Conservation (phyloP, 2,888 invertebrate genomes). For the Sturmia bella region DNA sequence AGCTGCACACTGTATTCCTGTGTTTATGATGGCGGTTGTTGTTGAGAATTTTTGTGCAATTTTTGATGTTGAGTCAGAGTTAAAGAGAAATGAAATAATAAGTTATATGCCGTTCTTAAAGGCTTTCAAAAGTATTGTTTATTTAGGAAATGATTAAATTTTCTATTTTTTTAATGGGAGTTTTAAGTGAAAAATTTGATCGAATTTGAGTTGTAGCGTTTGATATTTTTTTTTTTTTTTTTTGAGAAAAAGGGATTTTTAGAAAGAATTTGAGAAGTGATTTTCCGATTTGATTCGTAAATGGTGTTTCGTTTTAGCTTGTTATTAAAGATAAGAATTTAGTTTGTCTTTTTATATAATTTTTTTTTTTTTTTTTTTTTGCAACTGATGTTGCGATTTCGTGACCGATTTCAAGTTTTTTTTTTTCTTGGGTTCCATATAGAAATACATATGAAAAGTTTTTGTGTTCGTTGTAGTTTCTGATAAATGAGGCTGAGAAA, state of each 20-base stretch:
- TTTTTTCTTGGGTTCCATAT: constrained; percentile 51
- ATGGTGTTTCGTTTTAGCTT: constrained; percentile 39
- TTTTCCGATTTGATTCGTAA: constrained; percentile 27
- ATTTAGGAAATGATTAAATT: no score
- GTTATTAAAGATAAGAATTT: constrained; percentile 46
- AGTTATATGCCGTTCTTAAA: no score
- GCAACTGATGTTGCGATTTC: constrained; percentile 50
- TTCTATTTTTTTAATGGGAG: not conserved
- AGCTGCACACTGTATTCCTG: constrained; percentile 99
- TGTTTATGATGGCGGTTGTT: not conserved
- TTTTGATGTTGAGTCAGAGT: no score
- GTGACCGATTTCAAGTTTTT: constrained; percentile 36
- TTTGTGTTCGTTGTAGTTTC: constrained; percentile 39
- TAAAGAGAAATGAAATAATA: no score
- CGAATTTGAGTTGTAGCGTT: constrained; percentile 61
- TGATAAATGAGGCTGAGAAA: constrained; percentile 52
- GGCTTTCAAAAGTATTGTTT: no score
- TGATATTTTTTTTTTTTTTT: constrained; percentile 20
- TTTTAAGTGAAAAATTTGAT: constrained; percentile 51
- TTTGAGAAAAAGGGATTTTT: constrained; percentile 53
- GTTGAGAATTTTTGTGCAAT: no score
- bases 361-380: not conserved
- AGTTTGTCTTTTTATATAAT: no score
- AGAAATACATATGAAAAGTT: constrained; percentile 35
- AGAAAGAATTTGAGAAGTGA: constrained; percentile 38